Percentiles rank a stretch among this genome's conserved stretches.
Conservation (phyloP, 2,113 vertebrate genomes). For the Blennius ocellaris region DNA sequence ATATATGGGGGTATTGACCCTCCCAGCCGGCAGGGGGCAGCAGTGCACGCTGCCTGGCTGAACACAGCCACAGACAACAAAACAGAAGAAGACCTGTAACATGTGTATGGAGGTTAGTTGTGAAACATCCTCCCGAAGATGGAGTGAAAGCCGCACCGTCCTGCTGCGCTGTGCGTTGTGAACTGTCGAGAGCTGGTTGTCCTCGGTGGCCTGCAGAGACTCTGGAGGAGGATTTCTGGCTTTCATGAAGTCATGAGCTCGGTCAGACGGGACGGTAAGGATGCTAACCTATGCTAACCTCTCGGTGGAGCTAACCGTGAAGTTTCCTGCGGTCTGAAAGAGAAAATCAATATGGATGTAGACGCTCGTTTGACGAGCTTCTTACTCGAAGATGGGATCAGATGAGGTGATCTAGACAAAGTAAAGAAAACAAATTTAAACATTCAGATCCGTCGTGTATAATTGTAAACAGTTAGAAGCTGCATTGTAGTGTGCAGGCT, state of each 20-base stretch:
- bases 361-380: fast-evolving
- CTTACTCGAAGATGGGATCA: not conserved
- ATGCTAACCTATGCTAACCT: slow-evolving; percentile 38
- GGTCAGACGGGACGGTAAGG: slow-evolving; percentile 66
- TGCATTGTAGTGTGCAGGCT: too few relatives aligned
- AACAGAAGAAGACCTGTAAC: slow-evolving; percentile 6
- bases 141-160: not conserved
- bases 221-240: not conserved
- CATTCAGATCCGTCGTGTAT: too few relatives aligned
- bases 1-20: too few relatives aligned
- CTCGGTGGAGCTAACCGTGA: not conserved
- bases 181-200: not conserved
- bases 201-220: not conserved
- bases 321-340: slow-evolving; percentile 19
- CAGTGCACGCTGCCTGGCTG: not conserved
- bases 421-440: too few relatives aligned
- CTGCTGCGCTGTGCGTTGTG: not conserved
- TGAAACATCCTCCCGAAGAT: slow-evolving; percentile 24
- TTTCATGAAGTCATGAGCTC: slow-evolving; percentile 59
- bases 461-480: too few relatives aligned
- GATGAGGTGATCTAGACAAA: not conserved
- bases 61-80: not conserved
- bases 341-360: not conserved
- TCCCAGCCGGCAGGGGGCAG: slow-evolving; percentile 26
- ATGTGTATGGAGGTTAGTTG: slow-evolving; percentile 12